phyloP scores from a whole-genome alignment of 2,113 vertebrate species.

The Corythaixoides concolor region DNA sequence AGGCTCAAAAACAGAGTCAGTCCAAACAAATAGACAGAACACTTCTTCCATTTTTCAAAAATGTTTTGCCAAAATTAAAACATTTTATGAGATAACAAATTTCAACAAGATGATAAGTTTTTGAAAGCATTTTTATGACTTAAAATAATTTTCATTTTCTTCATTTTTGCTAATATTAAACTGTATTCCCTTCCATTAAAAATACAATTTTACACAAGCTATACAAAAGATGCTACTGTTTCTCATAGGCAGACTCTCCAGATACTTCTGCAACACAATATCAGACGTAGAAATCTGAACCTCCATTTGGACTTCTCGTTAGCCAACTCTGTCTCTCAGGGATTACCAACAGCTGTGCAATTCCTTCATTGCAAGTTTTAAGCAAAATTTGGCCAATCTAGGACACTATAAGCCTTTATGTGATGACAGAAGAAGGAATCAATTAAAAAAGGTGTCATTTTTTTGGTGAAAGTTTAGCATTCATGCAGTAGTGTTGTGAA shows the following conservation, averaged over 20 bases:
- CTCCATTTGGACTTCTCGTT: not conserved
- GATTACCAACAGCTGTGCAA: not conserved
- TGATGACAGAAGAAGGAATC: not conserved
- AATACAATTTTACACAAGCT: not conserved
- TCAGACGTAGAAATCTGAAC: not conserved
- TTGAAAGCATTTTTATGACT: not conserved
- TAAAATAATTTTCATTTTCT: not conserved
- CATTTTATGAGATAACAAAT: not conserved
- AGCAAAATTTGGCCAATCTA: not conserved
- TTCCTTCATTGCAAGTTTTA: not conserved
- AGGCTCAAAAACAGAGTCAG: not conserved
- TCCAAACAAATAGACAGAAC: not conserved
- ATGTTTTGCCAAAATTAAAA: not conserved
- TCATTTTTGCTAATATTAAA: not conserved
- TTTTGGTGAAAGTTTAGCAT: not conserved
- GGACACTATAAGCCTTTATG: not conserved
- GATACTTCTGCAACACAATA: not conserved
- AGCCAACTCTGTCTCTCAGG: not conserved
- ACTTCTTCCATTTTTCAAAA: not conserved
- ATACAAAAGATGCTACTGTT: not conserved
- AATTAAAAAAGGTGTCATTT: not conserved
- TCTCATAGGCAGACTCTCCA: not conserved
- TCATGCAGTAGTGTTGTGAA: fast-evolving
- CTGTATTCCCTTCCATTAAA: not conserved
- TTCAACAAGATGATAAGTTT: not conserved